Evolutionary conservation across 2,888 invertebrate species (phyloP), one percentile per base, ranked within the genome.

Genomic region (Ennomos erosarius): DNA sequence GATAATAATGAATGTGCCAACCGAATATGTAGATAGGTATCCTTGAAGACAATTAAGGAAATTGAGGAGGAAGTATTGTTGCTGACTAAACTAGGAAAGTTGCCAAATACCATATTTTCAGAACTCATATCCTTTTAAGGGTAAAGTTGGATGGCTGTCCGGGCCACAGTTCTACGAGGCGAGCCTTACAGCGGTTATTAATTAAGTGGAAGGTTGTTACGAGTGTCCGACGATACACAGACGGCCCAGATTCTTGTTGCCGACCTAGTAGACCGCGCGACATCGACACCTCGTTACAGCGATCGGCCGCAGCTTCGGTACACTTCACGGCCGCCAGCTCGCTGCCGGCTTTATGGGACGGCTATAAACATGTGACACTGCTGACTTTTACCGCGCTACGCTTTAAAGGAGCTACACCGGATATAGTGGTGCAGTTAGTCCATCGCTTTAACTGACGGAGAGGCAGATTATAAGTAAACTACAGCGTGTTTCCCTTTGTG

Each of bases 101-200:
- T 55, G 55, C 55, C 55, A 55, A 44, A 55, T 38, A n/a, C 49
- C 48, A 49, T 55, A 55, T 42, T 42, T 26, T 49, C 16, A 53
- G 43, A 43, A 26, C 11, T 46, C 36, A 10, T 46, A 13, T 35
- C 45, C 35, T 5, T 45, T 45, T 13, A 36, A n/a, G 16, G 13
- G 9, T 35, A 46, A 48, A 55, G 42, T 48, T 48, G 12, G 44
- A 10, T n/a, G 35, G 35, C 36, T 35, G 35, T 47, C 47, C 33
- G 39, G 16, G 38, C 16, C 26, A 26, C 26, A 26, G 26, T 26
- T 26, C 26, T 6, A 26, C 26, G 6, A 6, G 26, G 6, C 33
- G 16, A 38, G 16, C 16, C 36, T 46, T 13, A 10, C 10, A 48
- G 42, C 37, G 38, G 48, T 26, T 13, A 10, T 12, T 42, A 55